Percentiles rank a stretch among this genome's conserved stretches.
Conservation (phyloP, 2,113 vertebrate species). For the Tragelaphus strepsiceros region DNA sequence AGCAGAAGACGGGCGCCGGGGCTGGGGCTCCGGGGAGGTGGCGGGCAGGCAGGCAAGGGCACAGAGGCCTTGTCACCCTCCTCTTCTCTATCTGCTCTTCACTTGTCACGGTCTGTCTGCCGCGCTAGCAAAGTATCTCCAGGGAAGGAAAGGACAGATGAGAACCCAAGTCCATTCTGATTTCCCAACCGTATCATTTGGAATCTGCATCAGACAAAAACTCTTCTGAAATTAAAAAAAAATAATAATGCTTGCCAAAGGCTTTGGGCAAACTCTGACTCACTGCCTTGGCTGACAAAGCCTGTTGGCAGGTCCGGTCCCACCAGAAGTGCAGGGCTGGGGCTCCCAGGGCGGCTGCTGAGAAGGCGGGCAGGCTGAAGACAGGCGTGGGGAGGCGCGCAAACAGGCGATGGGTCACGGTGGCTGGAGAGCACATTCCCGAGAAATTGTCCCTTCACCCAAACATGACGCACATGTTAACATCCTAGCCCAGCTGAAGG, state of each 20-base stretch:
- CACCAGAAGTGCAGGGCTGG: background rate
- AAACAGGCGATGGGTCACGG: accelerated
- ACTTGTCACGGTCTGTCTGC: background rate
- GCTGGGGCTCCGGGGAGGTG: background rate
- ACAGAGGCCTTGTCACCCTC: background rate
- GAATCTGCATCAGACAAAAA: background rate
- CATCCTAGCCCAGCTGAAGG: background rate
- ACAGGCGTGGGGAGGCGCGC: accelerated
- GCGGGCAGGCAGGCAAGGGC: background rate
- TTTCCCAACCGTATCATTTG: background rate
- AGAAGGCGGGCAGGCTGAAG: background rate
- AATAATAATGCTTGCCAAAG: background rate
- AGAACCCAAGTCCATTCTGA: background rate
- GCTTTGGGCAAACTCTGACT: background rate
- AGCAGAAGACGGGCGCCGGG: background rate
- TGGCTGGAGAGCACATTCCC: accelerated
- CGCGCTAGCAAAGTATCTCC: background rate
- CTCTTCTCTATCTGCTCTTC: background rate
- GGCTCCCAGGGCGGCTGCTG: background rate
- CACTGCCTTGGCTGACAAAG: background rate
- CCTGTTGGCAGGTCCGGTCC: background rate
- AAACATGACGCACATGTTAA: background rate
- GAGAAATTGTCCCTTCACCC: background rate
- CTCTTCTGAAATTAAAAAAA: background rate
- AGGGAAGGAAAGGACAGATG: background rate